Conservation (phyloP, 1,140 invertebrate species). For the Rhynchophorus ferrugineus region DNA sequence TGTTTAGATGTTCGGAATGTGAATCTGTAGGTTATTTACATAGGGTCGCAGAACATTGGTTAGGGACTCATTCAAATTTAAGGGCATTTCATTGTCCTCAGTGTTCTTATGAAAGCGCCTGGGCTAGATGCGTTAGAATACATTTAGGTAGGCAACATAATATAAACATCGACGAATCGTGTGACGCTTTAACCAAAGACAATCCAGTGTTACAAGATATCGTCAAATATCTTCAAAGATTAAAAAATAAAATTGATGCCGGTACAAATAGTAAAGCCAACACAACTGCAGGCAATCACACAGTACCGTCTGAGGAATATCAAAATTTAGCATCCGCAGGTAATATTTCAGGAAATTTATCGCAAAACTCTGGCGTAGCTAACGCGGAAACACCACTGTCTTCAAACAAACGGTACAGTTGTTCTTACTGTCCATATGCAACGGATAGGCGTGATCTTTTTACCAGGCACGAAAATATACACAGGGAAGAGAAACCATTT, state of each 20-base stretch:
- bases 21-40: conserved; percentile 72
- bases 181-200: conserved; percentile 53
- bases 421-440: conserved; percentile 78
- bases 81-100: conserved; percentile 65
- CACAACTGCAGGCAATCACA: conserved; percentile 16
- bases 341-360: conserved; percentile 17
- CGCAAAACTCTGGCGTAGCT: conserved; percentile 25
- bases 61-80: conserved; percentile 70
- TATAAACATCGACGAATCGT: conserved; percentile 52
- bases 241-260: conserved; percentile 54
- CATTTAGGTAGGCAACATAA: conserved; percentile 64
- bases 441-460: conserved; percentile 89
- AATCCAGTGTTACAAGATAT: conserved; percentile 69
- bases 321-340: conserved; percentile 13
- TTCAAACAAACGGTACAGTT: conserved; percentile 67
- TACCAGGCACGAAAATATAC: conserved; percentile 93
- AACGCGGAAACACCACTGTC: conserved; percentile 32
- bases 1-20: conserved; percentile 68
- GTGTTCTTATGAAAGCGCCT: conserved; percentile 66
- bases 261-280: conserved; percentile 27
- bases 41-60: conserved; percentile 74
- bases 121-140: conserved; percentile 65
- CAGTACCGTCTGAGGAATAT: conserved; percentile 20
- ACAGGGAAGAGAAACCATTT: conserved; percentile 87
- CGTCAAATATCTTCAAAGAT: conserved; percentile 58